phyloP scores from a whole-genome alignment of 2,888 invertebrate genomes.

The Epinotia bilunana region DNA sequence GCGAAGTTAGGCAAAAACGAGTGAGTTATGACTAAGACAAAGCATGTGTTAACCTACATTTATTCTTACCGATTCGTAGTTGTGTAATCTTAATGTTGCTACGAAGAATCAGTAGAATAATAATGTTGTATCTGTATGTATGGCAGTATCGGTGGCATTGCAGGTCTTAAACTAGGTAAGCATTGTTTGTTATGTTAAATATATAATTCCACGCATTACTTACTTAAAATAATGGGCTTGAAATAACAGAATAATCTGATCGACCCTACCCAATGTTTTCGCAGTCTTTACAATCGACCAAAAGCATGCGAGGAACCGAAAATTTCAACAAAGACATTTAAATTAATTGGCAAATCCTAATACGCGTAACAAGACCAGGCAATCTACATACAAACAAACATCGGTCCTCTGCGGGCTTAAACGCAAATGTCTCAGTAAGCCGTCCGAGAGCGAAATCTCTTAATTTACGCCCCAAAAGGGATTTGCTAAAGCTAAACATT shows the following conservation, averaged over 20 bases:
- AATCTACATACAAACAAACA: constrained; percentile 63
- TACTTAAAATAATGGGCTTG: background rate
- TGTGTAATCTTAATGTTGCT: no score
- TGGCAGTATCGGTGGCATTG: no score
- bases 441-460: constrained; percentile 77
- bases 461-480: constrained; percentile 84
- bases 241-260: background rate
- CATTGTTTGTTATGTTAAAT: no score
- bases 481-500: constrained; percentile 84
- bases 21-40: constrained; percentile 13
- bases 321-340: background rate
- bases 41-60: constrained; percentile 15
- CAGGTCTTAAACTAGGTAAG: no score
- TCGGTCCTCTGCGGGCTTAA: constrained; percentile 64
- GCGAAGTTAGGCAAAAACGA: constrained; percentile 21
- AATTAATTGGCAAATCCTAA: constrained; percentile 51
- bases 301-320: background rate
- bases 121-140: no score
- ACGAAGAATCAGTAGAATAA: no score
- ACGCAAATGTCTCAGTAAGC: constrained; percentile 78
- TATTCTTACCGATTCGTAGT: background rate
- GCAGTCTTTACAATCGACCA: background rate
- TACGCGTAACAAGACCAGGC: constrained; percentile 57
- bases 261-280: background rate
- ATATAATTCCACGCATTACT: no score